phyloP scores from a whole-genome alignment of 2,888 invertebrate genomes.

The Metalampra italica region DNA sequence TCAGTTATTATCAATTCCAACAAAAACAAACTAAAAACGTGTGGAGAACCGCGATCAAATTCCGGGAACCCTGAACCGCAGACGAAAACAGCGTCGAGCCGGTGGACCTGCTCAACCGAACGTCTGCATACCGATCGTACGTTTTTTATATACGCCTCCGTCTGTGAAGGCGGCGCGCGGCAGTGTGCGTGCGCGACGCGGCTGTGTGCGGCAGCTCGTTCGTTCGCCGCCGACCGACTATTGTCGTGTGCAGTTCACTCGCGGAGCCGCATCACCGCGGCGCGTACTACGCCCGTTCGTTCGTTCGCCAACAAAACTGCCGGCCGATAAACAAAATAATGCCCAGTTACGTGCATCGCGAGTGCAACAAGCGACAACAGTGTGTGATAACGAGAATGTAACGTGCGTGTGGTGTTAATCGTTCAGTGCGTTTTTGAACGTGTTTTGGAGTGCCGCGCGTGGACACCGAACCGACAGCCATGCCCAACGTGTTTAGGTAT shows the following conservation, averaged over 20 bases:
- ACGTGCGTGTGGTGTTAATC: slow-evolving; percentile 69
- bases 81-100: slow-evolving; percentile 78
- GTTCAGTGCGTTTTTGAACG: slow-evolving; percentile 56
- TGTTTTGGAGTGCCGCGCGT: slow-evolving; percentile 66
- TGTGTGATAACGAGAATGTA: slow-evolving; percentile 74
- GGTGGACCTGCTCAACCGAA: slow-evolving; percentile 76
- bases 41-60: slow-evolving; percentile 39
- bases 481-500: slow-evolving; percentile 74
- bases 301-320: slow-evolving; percentile 38
- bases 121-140: slow-evolving; percentile 78
- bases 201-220: slow-evolving; percentile 54
- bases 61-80: slow-evolving; percentile 69
- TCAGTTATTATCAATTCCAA: background rate
- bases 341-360: slow-evolving; percentile 69
- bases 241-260: slow-evolving; percentile 70
- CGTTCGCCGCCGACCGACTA: slow-evolving; percentile 64
- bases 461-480: no score
- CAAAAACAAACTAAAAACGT: slow-evolving; percentile 1
- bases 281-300: slow-evolving; percentile 30
- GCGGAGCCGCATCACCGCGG: slow-evolving; percentile 56
- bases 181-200: slow-evolving; percentile 36
- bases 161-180: slow-evolving; percentile 47
- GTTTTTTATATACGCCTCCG: slow-evolving; percentile 74
- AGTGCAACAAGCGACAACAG: slow-evolving; percentile 71
- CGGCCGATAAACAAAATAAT: slow-evolving; percentile 74